Conservation (phyloP, 2,888 invertebrate genomes). For the Acleris laterana region DNA sequence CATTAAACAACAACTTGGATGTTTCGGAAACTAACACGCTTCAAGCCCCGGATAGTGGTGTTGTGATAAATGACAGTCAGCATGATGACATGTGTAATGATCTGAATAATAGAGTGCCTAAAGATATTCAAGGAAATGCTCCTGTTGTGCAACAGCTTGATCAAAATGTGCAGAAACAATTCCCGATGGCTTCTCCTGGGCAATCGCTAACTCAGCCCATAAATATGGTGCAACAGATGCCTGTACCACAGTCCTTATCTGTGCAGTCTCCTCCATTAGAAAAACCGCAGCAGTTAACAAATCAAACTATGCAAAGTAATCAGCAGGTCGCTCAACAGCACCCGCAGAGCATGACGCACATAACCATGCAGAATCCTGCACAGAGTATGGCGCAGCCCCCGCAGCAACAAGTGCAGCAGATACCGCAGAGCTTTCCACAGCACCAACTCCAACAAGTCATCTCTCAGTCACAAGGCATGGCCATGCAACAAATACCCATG, state of each 20-base stretch:
- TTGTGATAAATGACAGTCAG: conserved; percentile 80
- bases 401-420: conserved; percentile 79
- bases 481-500: conserved; percentile 82
- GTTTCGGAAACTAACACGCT: conserved; percentile 67
- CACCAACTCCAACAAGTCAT: conserved; percentile 82
- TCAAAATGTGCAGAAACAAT: conserved; percentile 79
- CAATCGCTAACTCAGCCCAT: conserved; percentile 80
- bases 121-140: conserved; percentile 77
- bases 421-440: conserved; percentile 82
- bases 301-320: conserved; percentile 69
- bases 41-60: conserved; percentile 81
- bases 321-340: conserved; percentile 79
- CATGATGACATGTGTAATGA: conserved; percentile 80
- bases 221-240: conserved; percentile 75
- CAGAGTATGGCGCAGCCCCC: conserved; percentile 68
- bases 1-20: conserved; percentile 79
- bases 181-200: conserved; percentile 81
- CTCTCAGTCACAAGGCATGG: conserved; percentile 77
- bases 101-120: conserved; percentile 77
- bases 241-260: conserved; percentile 73
- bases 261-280: conserved; percentile 82
- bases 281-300: conserved; percentile 80
- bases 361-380: conserved; percentile 75
- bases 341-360: conserved; percentile 82
- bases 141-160: conserved; percentile 77